These are phyloP conservation scores for Venustoraphidia nigricollis DNA, from an alignment of 2,888 invertebrate species.

Conservation along the genomic window DNA sequence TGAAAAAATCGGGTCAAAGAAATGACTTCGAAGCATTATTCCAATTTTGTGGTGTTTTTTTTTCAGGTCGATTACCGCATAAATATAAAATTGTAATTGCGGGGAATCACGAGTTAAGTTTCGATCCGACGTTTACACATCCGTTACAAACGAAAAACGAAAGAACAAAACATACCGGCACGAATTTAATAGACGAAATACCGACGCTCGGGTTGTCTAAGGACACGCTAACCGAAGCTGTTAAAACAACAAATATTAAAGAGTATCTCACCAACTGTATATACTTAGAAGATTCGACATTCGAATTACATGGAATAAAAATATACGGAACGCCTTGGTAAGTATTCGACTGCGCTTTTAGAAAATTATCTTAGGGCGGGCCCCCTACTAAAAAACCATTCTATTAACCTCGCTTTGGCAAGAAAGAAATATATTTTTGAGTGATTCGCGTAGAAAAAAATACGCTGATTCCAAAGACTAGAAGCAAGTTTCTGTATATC, in stretches of 20 bases:
- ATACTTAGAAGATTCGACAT: slow-evolving; percentile 56
- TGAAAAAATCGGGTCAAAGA: too few species aligned
- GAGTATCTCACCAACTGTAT: slow-evolving; percentile 58
- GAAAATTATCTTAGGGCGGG: too few species aligned
- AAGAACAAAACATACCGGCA: slow-evolving; percentile 30
- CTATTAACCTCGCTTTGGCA: too few species aligned
- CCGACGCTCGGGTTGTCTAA: slow-evolving; percentile 50
- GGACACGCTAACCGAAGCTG: slow-evolving; percentile 46
- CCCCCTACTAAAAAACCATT: too few species aligned
- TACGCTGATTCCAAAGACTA: too few species aligned
- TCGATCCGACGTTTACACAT: slow-evolving; percentile 53
- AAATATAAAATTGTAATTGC: slow-evolving; percentile 68
- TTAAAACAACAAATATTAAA: slow-evolving; percentile 44
- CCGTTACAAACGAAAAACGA: slow-evolving; percentile 29
- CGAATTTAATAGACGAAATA: slow-evolving; percentile 40
- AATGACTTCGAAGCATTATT: too few species aligned
- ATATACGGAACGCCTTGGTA: slow-evolving; percentile 74
- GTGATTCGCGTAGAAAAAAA: too few species aligned
- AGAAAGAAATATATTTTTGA: too few species aligned
- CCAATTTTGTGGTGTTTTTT: too few species aligned
- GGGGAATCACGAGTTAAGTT: slow-evolving; percentile 75
- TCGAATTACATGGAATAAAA: slow-evolving; percentile 54
- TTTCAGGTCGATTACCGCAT: slow-evolving; percentile 39
- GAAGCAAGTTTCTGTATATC: too few species aligned
- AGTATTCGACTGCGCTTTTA: slow-evolving; percentile 11